Percentiles rank a stretch among this genome's conserved stretches.
phyloP scores from a whole-genome alignment of 2,888 invertebrate genomes.

The Malacosoma neustria region DNA sequence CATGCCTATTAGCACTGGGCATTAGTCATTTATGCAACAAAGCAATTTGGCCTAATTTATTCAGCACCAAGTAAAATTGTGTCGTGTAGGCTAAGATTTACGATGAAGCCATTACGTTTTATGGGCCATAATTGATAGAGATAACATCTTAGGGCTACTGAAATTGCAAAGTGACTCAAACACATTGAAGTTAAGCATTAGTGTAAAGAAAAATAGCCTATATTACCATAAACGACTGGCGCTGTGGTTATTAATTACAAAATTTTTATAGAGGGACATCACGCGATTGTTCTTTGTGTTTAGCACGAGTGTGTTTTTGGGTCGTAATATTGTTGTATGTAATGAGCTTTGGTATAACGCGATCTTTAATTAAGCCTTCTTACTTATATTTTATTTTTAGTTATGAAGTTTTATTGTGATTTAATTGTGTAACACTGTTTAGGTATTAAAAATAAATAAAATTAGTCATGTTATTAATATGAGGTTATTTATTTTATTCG shows the following conservation, averaged over 20 bases:
- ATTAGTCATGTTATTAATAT: constrained; percentile 1
- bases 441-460: constrained; percentile 3
- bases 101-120: constrained; percentile 73
- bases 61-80: constrained; percentile 64
- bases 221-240: constrained; percentile 60
- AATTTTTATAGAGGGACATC: constrained; percentile 47
- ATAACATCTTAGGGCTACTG: constrained; percentile 60
- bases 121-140: constrained; percentile 72
- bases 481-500: too few relatives aligned
- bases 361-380: not conserved
- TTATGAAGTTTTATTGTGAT: too few relatives aligned
- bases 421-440: too few relatives aligned
- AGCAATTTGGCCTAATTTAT: constrained; percentile 62
- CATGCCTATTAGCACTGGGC: constrained; percentile 14
- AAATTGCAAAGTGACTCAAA: constrained; percentile 66
- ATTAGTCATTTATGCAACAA: constrained; percentile 47
- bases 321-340: constrained; percentile 16
- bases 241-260: constrained; percentile 62
- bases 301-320: constrained; percentile 36
- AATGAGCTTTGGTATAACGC: constrained; percentile 9
- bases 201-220: constrained; percentile 56
- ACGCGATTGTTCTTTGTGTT: constrained; percentile 47
- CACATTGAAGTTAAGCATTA: constrained; percentile 59
- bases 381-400: too few relatives aligned
- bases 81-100: constrained; percentile 69